Evolutionary conservation across 1,140 invertebrate species (phyloP).

Genomic region (Cheumatopsyche charites): DNA sequence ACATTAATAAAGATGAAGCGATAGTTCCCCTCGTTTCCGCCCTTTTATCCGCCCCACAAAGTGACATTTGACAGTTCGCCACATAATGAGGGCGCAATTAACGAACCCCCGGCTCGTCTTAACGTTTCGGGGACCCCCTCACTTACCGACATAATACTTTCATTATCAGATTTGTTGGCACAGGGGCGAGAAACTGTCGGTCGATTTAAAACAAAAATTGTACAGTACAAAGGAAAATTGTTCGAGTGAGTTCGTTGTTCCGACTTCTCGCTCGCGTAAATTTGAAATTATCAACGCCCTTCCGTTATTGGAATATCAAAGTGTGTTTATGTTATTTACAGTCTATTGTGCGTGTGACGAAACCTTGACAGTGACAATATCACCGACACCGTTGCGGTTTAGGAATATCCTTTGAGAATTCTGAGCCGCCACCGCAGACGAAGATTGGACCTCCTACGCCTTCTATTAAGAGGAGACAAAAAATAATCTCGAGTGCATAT

Average conservation of each 20-base stretch:
- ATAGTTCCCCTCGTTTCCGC: constrained; percentile 30
- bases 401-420: constrained; percentile 15
- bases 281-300: neutral
- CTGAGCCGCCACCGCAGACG: constrained; percentile 30
- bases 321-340: constrained; percentile 24
- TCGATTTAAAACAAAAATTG: too few relatives aligned
- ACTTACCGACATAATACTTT: constrained; percentile 19
- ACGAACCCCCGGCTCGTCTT: constrained; percentile 30
- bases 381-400: constrained; percentile 21
- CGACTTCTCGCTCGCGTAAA: neutral
- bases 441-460: constrained; percentile 9
- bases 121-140: constrained; percentile 1
- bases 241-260: neutral
- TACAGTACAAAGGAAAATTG: neutral
- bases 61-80: constrained; percentile 39
- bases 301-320: constrained; percentile 22
- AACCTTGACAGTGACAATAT: constrained; percentile 33
- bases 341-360: constrained; percentile 30
- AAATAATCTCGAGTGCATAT: too few relatives aligned
- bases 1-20: constrained; percentile 25
- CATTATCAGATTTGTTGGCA: constrained; percentile 23
- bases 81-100: constrained; percentile 38
- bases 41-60: constrained; percentile 19
- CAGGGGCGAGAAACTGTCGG: too few relatives aligned
- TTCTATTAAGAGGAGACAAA: too few relatives aligned